Evolutionary conservation across 2,797 vertebrate genomes (phyloP).

Genomic region (Pterois miles): DNA sequence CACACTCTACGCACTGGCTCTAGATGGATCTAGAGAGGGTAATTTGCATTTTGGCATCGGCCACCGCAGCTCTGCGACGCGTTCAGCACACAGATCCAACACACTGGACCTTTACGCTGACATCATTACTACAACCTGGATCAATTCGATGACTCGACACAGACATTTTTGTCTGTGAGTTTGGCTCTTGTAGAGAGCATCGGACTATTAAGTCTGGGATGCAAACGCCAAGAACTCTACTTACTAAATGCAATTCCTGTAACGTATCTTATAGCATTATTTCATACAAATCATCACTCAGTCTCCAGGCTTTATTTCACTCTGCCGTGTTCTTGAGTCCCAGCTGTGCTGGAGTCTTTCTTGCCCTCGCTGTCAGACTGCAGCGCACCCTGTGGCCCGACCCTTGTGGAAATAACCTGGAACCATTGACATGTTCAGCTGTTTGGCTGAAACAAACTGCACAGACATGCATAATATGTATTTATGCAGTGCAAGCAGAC

Average conservation of each 20-base stretch:
- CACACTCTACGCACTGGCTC: too few species aligned
- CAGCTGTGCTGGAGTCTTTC: constrained; percentile 21
- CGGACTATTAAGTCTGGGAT: neutral
- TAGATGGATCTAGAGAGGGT: neutral
- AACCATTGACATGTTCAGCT: constrained; percentile 27
- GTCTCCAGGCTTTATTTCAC: constrained; percentile 24
- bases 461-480: constrained; percentile 1
- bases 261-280: constrained; percentile 21
- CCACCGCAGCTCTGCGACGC: too few species aligned
- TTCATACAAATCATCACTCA: constrained; percentile 39
- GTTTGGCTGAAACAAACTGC: constrained; percentile 5
- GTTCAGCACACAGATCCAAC: too few species aligned
- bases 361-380: constrained; percentile 14
- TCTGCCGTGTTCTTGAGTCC: neutral
- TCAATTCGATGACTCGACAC: neutral
- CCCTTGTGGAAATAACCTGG: constrained; percentile 49
- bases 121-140: constrained; percentile 15
- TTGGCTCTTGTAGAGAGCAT: neutral
- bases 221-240: constrained; percentile 12
- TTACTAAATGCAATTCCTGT: constrained; percentile 23
- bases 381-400: neutral
- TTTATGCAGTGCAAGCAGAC: constrained; percentile 26
- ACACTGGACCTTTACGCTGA: neutral
- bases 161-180: neutral
- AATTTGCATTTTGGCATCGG: too few species aligned